These are phyloP conservation scores for Sebastes melanostomus DNA, from an alignment of 2,797 vertebrate genomes.

Conservation along the genomic window DNA sequence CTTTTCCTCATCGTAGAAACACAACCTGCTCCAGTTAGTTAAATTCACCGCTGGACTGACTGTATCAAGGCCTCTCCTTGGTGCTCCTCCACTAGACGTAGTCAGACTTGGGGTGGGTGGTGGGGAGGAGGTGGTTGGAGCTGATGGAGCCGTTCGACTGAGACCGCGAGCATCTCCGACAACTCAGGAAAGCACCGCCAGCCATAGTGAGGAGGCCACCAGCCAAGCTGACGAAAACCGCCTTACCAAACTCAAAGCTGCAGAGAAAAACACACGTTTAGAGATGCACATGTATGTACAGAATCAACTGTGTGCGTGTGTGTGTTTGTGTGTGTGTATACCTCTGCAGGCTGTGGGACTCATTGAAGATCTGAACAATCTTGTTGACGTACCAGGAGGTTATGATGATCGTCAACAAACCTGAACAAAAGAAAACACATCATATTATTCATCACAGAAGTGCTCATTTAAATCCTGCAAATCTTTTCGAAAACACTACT, in stretches of 20 bases:
- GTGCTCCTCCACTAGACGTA: conserved; percentile 83
- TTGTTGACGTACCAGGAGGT: conserved; percentile 75
- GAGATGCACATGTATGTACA: background rate
- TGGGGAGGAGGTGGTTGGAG: conserved; percentile 39
- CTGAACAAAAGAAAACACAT: conserved; percentile 47
- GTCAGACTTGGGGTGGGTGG: conserved; percentile 81
- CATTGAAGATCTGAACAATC: conserved; percentile 49
- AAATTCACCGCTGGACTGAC: background rate
- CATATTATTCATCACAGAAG: too few species aligned
- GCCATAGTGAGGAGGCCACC: conserved; percentile 85
- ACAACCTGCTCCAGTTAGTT: background rate
- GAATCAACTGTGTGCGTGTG: background rate
- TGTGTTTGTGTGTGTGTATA: conserved; percentile 14
- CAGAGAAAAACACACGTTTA: background rate
- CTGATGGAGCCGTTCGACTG: background rate
- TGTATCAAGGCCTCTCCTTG: conserved; percentile 53
- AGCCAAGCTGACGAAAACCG: conserved; percentile 90
- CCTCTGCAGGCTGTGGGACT: conserved; percentile 37
- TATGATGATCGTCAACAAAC: conserved; percentile 66
- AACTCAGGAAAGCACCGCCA: conserved; percentile 88
- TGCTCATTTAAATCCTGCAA: background rate
- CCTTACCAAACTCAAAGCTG: conserved; percentile 90
- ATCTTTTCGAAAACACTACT: background rate
- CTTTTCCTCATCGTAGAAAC: background rate
- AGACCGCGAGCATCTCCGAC: conserved; percentile 76